Base-by-base conservation (phyloP, 1,140 invertebrate species). In the Ceratosolen fusciceps region DNA sequence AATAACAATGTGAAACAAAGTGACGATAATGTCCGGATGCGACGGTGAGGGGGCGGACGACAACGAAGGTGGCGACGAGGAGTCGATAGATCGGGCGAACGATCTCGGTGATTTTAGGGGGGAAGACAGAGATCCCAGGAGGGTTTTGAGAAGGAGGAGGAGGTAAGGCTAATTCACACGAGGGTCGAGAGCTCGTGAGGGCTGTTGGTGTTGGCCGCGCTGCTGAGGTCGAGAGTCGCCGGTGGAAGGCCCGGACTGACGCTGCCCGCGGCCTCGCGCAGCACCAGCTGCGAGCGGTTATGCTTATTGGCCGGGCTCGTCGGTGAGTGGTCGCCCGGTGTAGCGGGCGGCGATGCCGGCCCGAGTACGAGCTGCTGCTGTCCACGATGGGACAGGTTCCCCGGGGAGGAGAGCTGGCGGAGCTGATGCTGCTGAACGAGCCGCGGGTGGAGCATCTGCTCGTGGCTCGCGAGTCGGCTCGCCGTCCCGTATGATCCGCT, bases 121-220 rank as follows among this genome's bases (percentile, higher is more conserved):
- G 0, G 26, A 16, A 49, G 43, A 14, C 0, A 70, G 5, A 49
- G 26, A n/a, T 16, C 37, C 1, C 0, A 47, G 9, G 31, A 65
- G 14, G 12, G 60, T 39, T 0, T 12, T 5, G 5, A 43, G 39
- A 43, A 43, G 39, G 12, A 5, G 39, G 12, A 12, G 39, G 39
- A 5, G 39, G 12, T 12, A 43, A 12, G 39, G 39, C 12, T 43
- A 5, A 12, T 47, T 84, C 72, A 87, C 26, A 88, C 94, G 75
- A 95, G 89, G 16, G 94, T 95, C 4, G 93, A 94, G 34, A 95
- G 88, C 87, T 95, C 94, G 79, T 94, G 94, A 26, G 93, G 92
- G 29, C 92, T 93, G 82, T 91, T 92, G 9, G 92, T 80, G 5
- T 91, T 93, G 37, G 92, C 92, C 8, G 93, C 92, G 83, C 93